A percentile compares a stretch with the other conserved stretches of the same genome.
These are phyloP conservation scores for Dione vanillae DNA, from an alignment of 2,888 invertebrate species.

Conservation along the genomic window DNA sequence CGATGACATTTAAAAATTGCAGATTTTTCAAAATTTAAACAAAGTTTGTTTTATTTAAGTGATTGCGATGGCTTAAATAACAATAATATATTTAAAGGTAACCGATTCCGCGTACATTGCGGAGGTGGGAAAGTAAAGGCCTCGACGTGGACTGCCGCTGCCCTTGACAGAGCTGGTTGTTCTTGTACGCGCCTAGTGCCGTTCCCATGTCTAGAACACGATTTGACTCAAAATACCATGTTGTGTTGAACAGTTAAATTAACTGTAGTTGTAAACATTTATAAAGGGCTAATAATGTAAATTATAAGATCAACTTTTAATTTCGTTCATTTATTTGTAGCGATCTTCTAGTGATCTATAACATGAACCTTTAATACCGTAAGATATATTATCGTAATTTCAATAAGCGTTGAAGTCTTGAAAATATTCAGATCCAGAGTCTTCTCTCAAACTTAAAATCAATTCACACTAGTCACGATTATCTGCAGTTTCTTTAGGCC, in stretches of 20 bases:
- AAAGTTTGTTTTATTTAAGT: conserved; percentile 10
- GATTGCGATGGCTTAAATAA: conserved; percentile 32
- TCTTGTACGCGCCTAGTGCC: conserved; percentile 49
- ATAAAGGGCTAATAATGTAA: too few species aligned
- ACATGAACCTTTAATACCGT: too few species aligned
- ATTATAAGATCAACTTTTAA: too few species aligned
- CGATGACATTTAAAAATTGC: too few species aligned
- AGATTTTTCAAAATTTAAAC: not conserved
- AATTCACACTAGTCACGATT: too few species aligned
- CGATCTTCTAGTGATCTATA: too few species aligned
- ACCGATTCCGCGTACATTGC: conserved; percentile 12
- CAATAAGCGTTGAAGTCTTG: too few species aligned
- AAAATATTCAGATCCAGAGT: too few species aligned
- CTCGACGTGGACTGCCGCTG: conserved; percentile 73
- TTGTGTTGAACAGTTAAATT: not conserved
- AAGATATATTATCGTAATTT: too few species aligned
- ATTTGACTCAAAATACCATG: conserved; percentile 7
- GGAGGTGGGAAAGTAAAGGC: conserved; percentile 75
- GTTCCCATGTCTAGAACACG: conserved; percentile 26
- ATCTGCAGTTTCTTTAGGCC: too few species aligned
- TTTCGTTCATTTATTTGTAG: too few species aligned
- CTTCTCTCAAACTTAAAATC: too few species aligned
- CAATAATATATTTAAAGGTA: not conserved
- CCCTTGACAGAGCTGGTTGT: conserved; percentile 77
- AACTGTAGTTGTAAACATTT: not conserved